A percentile compares a stretch with the other conserved stretches of the same genome.
These are phyloP conservation scores for Umimayanthus chanpuru DNA, from an alignment of 92 coral and sea anemone genomes.

Conservation along the genomic window DNA sequence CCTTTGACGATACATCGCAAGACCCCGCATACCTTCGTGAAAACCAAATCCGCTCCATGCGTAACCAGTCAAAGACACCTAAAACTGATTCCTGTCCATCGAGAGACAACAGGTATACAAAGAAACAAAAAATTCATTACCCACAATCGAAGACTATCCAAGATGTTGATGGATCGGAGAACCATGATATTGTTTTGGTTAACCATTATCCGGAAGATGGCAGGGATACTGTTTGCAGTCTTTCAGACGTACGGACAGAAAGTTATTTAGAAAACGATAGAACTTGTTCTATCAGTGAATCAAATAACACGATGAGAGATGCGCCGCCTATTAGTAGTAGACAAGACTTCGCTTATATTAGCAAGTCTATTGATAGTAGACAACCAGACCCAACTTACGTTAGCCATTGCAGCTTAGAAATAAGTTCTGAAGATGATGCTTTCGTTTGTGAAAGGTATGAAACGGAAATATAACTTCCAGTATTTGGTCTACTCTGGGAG, in stretches of 20 bases:
- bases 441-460: conserved; percentile 11
- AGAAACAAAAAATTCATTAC: not conserved
- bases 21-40: conserved; percentile 5
- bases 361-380: not conserved
- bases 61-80: not conserved
- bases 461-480: conserved; percentile 25
- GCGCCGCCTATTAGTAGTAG: not conserved
- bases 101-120: not conserved
- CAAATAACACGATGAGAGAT: conserved; percentile 2
- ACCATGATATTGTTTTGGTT: conserved; percentile 24
- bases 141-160: not conserved
- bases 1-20: conserved; percentile 19
- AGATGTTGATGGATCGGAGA: not conserved
- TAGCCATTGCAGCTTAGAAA: conserved; percentile 20
- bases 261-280: not conserved
- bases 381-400: not conserved
- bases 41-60: not conserved
- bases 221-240: not conserved
- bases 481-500: no score
- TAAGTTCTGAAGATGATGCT: conserved; percentile 28
- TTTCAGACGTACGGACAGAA: not conserved
- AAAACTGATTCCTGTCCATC: not conserved
- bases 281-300: not conserved
- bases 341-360: conserved; percentile 1
- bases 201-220: conserved; percentile 15